Evolutionary conservation across 2,113 vertebrate genomes (phyloP).

Genomic region (Sminthopsis crassicaudata): DNA sequence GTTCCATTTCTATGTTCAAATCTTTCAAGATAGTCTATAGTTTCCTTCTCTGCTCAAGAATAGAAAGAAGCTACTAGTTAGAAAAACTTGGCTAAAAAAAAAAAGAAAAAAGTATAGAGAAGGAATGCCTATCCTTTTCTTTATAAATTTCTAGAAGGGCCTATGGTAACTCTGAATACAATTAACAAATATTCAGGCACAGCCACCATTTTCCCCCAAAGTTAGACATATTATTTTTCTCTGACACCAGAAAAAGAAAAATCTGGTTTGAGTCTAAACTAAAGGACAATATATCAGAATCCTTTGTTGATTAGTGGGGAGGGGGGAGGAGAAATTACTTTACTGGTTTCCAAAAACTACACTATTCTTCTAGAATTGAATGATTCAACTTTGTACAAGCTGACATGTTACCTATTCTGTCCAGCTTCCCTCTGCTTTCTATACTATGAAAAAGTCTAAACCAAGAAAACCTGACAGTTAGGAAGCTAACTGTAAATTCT

Average conservation of each 20-base stretch:
- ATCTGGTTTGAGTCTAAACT: neutral
- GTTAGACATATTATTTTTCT: neutral
- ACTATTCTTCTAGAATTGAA: slow-evolving; percentile 80
- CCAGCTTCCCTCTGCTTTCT: slow-evolving; percentile 58
- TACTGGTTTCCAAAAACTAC: slow-evolving; percentile 49
- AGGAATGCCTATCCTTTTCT: neutral
- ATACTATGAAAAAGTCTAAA: slow-evolving; percentile 62
- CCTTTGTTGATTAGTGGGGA: neutral
- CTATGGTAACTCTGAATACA: slow-evolving; percentile 14
- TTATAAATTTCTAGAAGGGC: neutral
- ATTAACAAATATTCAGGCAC: neutral
- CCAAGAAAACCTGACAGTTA: slow-evolving; percentile 47
- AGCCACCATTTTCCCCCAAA: neutral
- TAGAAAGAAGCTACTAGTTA: neutral
- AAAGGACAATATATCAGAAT: slow-evolving; percentile 63
- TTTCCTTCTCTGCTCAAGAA: neutral
- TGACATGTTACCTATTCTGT: slow-evolving; percentile 70
- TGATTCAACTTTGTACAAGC: slow-evolving; percentile 84
- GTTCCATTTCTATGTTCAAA: neutral
- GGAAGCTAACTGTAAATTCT: slow-evolving; percentile 21
- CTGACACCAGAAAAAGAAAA: neutral
- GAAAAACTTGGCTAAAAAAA: neutral
- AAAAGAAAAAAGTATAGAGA: neutral
- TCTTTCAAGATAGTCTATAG: neutral
- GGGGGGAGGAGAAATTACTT: neutral